These are phyloP conservation scores for Epinephelus lanceolatus DNA, from an alignment of 2,113 vertebrate genomes.

Conservation along the genomic window DNA sequence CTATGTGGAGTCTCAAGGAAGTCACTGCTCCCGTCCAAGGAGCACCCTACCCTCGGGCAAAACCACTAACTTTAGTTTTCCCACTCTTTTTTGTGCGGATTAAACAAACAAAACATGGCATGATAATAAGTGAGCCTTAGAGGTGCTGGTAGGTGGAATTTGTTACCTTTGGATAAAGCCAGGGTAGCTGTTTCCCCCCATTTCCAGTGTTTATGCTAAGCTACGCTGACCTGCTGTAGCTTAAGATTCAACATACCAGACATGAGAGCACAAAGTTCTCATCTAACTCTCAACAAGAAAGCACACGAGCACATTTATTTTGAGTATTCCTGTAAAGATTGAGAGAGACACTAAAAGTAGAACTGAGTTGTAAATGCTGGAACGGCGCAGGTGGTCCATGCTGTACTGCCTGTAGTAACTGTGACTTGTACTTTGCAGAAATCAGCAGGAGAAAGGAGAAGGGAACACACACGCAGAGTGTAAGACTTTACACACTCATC, in stretches of 20 bases:
- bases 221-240: neutral
- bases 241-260: neutral
- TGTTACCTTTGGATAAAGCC: neutral
- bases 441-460: constrained; percentile 35
- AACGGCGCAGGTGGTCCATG: constrained; percentile 23
- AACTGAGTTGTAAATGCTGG: constrained; percentile 22
- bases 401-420: constrained; percentile 26
- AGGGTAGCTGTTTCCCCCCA: neutral
- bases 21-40: neutral
- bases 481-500: constrained; percentile 31
- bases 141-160: too few species aligned
- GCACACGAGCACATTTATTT: neutral
- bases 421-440: constrained; percentile 15
- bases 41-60: too few species aligned
- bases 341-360: neutral
- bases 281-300: neutral
- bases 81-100: too few species aligned
- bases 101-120: too few species aligned
- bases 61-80: too few species aligned
- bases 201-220: neutral
- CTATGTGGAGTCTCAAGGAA: neutral
- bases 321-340: neutral
- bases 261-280: neutral
- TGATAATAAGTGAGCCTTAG: too few species aligned
- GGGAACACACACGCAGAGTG: constrained; percentile 46